Evolutionary conservation across 2,888 invertebrate species (phyloP).

Genomic region (Xestia xanthographa): DNA sequence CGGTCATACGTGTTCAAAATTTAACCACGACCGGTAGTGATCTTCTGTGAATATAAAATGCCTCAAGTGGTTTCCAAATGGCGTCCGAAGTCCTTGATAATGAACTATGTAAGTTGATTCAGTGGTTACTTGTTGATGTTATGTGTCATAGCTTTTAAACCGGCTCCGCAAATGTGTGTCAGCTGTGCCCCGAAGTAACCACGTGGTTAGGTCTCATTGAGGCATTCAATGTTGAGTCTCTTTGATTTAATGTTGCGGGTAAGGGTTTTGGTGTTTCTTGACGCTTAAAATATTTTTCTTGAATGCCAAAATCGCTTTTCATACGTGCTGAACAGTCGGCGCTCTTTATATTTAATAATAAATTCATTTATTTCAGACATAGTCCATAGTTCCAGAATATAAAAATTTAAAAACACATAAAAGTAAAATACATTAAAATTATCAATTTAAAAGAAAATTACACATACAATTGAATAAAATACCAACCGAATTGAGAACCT

Average conservation of each 20-base stretch:
- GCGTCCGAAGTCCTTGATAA: constrained; percentile 35
- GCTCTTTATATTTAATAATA: background rate
- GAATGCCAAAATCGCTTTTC: background rate
- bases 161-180: constrained; percentile 41
- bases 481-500: no score
- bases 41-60: constrained; percentile 31
- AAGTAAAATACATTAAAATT: no score
- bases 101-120: constrained; percentile 43
- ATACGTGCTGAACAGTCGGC: background rate
- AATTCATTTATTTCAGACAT: no score
- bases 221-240: background rate
- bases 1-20: constrained; percentile 26
- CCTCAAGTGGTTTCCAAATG: constrained; percentile 11
- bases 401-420: no score
- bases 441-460: no score
- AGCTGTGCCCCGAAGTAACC: constrained; percentile 26
- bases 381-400: no score
- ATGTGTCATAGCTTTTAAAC: constrained; percentile 30
- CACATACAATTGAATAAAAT: no score
- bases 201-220: constrained; percentile 41
- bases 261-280: background rate
- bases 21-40: constrained; percentile 13
- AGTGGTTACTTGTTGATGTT: constrained; percentile 9
- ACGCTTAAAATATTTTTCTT: no score
- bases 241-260: background rate